Conservation (phyloP, 2,888 invertebrate species). For the Scaptomyza polygonia region DNA sequence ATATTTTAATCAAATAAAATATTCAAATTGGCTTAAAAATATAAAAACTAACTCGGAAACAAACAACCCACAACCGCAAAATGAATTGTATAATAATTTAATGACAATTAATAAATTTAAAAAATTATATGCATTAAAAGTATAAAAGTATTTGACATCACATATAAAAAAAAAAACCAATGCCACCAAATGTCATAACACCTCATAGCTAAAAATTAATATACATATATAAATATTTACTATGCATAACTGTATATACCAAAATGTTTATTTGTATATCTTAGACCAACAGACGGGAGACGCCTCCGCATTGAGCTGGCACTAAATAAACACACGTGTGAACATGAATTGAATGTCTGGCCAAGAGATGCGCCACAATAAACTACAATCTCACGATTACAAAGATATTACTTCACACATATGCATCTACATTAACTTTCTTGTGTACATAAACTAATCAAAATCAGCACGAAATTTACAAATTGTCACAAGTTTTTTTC, state of each 20-base stretch:
- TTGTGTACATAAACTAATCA: conserved; percentile 26
- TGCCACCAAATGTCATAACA: conserved; percentile 78
- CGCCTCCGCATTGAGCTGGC: conserved; percentile 58
- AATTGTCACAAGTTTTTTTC: conserved; percentile 68
- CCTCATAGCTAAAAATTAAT: conserved; percentile 36
- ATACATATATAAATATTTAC: conserved; percentile 19
- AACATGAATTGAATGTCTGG: conserved; percentile 63
- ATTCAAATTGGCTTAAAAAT: conserved; percentile 5
- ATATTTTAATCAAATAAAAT: conserved; percentile 10
- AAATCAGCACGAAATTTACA: conserved; percentile 76
- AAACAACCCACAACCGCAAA: conserved; percentile 40
- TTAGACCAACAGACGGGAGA: conserved; percentile 28
- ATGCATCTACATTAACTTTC: not conserved
- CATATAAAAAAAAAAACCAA: no score
- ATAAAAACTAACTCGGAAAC: conserved; percentile 2
- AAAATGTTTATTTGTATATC: conserved; percentile 4
- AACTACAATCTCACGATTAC: conserved; percentile 31
- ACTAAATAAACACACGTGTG: conserved; percentile 76
- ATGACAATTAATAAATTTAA: conserved; percentile 61
- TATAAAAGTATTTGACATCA: no score
- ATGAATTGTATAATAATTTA: conserved; percentile 62
- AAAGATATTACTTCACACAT: conserved; percentile 15
- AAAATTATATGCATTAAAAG: conserved; percentile 19
- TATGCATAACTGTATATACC: conserved; percentile 9
- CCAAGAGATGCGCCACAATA: conserved; percentile 69